Evolutionary conservation across 2,888 invertebrate species (phyloP), one percentile per base, ranked within the genome.

Genomic region (Himalopsyche tibetana): DNA sequence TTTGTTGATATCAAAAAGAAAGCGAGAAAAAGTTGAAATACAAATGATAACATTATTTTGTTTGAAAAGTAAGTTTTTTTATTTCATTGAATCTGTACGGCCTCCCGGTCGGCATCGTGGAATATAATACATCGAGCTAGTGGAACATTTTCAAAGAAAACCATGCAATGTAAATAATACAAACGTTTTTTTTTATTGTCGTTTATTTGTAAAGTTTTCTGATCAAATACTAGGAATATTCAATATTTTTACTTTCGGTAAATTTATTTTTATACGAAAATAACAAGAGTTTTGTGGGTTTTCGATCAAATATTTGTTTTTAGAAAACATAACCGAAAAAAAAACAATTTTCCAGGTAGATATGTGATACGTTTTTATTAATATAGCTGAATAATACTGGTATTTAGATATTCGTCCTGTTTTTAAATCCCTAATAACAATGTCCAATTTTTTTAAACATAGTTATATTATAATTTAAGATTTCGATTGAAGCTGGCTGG

Each of bases 201-300:
- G 74, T 74, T 74, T 74, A 74, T 74, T 74, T 74, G 74, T 36
- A 74, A 74, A 74, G 74, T 74, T 74, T 74, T 74, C 74, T 38
- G 36, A 74, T 74, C 74, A 74, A 74, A 74, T 74, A 38, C 36
- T 74, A 36, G 19, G 36, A 63, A 74, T 74, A 69, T 74, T 74
- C 74, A 74, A 74, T 74, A 74, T 74, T 74, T 74, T 74, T 74
- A 36, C 74, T 74, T 74, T 74, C 74, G 74, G 74, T 74, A 74
- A 74, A 74, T 74, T 36, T 74, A 74, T 74, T 74, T 36, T 74
- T 74, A 74, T 28, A 74, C 36, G 74, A 74, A 8, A 74, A 74
- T 36, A 74, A 74, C 63, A 74, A 38, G 74, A 74, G 11, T 36
- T 74, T 28, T 11, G 74, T 15, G 28, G 15, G 15, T 38, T 74